phyloP scores from a whole-genome alignment of 2,113 vertebrate genomes.

The Oxyura jamaicensis region DNA sequence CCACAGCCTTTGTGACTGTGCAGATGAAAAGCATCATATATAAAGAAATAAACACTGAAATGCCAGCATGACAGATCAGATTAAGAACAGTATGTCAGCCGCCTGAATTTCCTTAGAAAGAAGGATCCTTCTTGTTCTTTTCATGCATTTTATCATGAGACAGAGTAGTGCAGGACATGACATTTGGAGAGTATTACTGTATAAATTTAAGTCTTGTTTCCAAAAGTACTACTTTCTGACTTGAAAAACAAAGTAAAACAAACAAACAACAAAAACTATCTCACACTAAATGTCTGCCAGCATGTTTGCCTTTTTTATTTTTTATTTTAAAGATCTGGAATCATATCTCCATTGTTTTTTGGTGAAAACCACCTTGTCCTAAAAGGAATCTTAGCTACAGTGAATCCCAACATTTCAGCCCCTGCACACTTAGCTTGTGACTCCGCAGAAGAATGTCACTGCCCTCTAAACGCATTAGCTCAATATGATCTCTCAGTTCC shows the following conservation, averaged over 20 bases:
- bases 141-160: background rate
- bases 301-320: background rate
- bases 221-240: background rate
- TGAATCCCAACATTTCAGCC: background rate
- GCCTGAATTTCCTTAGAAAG: background rate
- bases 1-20: background rate
- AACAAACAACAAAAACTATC: background rate
- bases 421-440: background rate
- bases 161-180: background rate
- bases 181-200: background rate
- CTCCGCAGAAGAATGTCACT: background rate
- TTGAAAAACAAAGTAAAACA: background rate
- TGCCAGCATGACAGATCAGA: background rate
- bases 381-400: background rate
- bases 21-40: background rate
- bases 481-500: no score
- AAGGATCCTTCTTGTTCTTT: background rate
- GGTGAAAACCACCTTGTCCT: background rate
- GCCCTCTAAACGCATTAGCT: background rate
- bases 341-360: background rate
- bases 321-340: background rate
- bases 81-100: background rate
- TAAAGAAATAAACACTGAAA: background rate
- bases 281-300: background rate
- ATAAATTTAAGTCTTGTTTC: background rate